These are phyloP conservation scores for Dasysyrphus albostriatus DNA, from an alignment of 2,888 invertebrate species.

Conservation along the genomic window DNA sequence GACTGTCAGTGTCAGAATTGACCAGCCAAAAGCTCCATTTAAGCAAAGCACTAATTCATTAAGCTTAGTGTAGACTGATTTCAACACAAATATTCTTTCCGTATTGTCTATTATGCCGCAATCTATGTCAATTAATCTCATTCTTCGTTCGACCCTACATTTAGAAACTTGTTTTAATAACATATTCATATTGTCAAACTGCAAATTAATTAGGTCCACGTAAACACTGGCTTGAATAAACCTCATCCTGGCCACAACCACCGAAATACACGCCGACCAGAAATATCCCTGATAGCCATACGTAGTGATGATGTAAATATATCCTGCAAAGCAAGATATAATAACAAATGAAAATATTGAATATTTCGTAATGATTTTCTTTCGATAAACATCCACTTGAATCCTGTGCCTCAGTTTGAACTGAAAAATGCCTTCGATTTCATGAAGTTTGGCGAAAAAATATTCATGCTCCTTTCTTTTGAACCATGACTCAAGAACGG, in stretches of 20 bases:
- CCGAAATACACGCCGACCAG: conserved; percentile 18
- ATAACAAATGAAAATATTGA: not conserved
- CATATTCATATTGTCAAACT: conserved; percentile 35
- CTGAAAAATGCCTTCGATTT: conserved; percentile 52
- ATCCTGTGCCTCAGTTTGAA: conserved; percentile 21
- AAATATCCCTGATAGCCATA: conserved; percentile 38
- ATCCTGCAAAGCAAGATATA: not conserved
- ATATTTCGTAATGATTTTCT: conserved; percentile 36
- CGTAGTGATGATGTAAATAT: not conserved
- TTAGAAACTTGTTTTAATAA: conserved; percentile 26
- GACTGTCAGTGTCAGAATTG: conserved; percentile 17
- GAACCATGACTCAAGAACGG: conserved; percentile 35
- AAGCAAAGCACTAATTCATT: conserved; percentile 33
- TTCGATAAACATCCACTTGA: not conserved
- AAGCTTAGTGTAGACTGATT: conserved; percentile 23
- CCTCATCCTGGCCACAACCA: conserved; percentile 29
- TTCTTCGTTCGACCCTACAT: not conserved
- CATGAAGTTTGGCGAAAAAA: conserved; percentile 43
- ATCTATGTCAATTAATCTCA: conserved; percentile 33
- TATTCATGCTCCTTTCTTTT: conserved; percentile 5
- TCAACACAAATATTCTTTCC: conserved; percentile 23
- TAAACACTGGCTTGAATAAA: conserved; percentile 43
- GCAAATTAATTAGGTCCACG: conserved; percentile 36
- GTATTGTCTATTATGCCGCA: not conserved
- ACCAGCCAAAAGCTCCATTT: conserved; percentile 54